Base-by-base conservation (phyloP, 23 tunicate species). In the Styela clava region DNA sequence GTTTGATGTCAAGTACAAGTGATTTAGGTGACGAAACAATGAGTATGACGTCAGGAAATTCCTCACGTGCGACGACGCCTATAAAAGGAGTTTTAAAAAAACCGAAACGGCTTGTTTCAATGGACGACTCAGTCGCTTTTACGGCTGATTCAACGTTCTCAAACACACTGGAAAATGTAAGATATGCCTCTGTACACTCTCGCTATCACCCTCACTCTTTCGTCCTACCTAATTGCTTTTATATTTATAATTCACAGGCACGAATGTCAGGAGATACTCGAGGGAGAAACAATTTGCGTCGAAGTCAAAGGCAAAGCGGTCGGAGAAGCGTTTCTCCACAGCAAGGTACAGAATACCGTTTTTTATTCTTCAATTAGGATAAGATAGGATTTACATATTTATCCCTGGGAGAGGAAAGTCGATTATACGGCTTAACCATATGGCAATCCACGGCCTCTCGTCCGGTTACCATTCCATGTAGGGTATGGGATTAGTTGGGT, bases 61-160 rank as follows among this genome's bases (percentile, higher is more conserved):
- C 81, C 22, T 76, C 81, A 24, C 67, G 81, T 21, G 81, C 81
- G 16, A 76, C 81, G 69, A 76, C 81, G 2, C 81, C 81, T 7
- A 76, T 76, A 51, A 76, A 76, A 76, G 81, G 81, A 76, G 81
- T 76, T 25, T 52, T 76, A 24, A 76, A 76, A 44, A 76, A 76
- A 44, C 81, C 81, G 0, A 73, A 26, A 1, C 20, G 81, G 18
- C 31, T 76, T 19, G 23, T 44, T 12, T 76, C 81, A 24, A 33
- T 35, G 52, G 81, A 76, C 24, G 81, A 76, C 16, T 76, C 81
- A 0, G 30, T 51, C 24, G 71, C 31, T 27, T 44, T 44, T 44
- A 5, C 56, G 56, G 21, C 81, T 0, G 81, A 76, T n/a, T 76
- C 81, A 1, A 76, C 81, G 9, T 1, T 76, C 18, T 32, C 78